Evolutionary conservation across 2,888 invertebrate genomes (phyloP), one percentile per base, ranked within the genome.

Genomic region (Anagyrus pseudococci): DNA sequence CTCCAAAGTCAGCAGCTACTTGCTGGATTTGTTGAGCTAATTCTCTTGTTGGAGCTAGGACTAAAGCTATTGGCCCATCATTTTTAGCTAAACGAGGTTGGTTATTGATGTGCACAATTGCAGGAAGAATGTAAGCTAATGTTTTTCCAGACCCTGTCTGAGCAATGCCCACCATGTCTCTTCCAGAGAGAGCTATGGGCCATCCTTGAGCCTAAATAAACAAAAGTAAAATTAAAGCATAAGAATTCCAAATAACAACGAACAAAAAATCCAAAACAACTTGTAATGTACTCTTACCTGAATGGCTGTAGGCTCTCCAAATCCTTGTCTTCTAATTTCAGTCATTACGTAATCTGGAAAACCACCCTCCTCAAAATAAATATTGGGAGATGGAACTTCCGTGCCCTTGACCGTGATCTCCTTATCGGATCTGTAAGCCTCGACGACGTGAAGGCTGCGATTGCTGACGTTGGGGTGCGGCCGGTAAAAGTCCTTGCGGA

Each of bases 401-500:
- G 87, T 86, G 2, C 96, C 97, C 76, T 92, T 91, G 0, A 96
- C 87, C 0, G 96, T 94, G 56, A 98, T 93, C 81, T 95, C 92
- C 77, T 94, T 89, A 64, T 86, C 85, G 55, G 87, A 85, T 64
- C 92, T 87, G 81, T 91, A 97, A 8, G 87, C 86, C 71, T 95
- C 92, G 0, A 96, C 87, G 72, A 91, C 89, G 40, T 86, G 85
- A 64, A 84, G 81, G 40, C 86, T 81, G 15, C 92, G 88, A 67
- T 83, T 85, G 49, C 86, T 80, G 0, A 94, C 92, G 71, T 88
- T 85, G 0, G 88, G 86, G 75, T 93, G 91, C 4, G 96, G 95
- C 41, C 90, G 85, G 77, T 97, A 98, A 77, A 97, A 97, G 82
- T 96, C 93, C 82, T 98, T 98, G 76, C 94, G 88, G 82, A 98